Conservation (phyloP, 1,140 invertebrate genomes). For the Cotesia chilonis region DNA sequence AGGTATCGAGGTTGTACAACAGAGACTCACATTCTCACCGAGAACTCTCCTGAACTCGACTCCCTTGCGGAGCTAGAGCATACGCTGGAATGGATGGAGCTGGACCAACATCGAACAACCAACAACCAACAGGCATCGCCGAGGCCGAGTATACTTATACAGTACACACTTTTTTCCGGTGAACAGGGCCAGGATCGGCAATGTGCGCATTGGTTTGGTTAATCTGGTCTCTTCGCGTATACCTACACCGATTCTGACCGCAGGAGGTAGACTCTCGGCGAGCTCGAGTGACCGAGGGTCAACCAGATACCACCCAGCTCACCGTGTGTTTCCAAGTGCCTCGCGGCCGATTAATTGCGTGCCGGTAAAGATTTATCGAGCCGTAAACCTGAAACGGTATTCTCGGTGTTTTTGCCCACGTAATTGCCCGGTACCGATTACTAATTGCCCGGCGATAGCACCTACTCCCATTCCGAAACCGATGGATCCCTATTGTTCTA, state of each 20-base stretch:
- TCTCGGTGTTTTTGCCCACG: constrained; percentile 43
- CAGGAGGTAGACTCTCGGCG: constrained; percentile 38
- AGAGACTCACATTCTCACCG: constrained; percentile 6
- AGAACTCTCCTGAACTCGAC: neutral
- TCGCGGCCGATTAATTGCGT: constrained; percentile 57
- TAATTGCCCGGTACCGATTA: constrained; percentile 50
- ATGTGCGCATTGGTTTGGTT: constrained; percentile 7
- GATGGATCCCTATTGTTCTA: neutral
- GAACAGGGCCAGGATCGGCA: neutral
- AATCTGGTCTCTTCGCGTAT: constrained; percentile 7
- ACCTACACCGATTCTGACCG: constrained; percentile 23
- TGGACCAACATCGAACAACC: too few species aligned
- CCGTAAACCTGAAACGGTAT: constrained; percentile 45
- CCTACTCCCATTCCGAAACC: constrained; percentile 37
- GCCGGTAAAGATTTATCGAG: constrained; percentile 51
- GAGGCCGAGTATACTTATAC: too few species aligned
- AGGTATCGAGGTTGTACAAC: constrained; percentile 21
- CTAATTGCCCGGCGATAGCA: constrained; percentile 45
- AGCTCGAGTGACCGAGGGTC: constrained; percentile 50
- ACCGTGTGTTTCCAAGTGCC: constrained; percentile 49
- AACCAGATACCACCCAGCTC: constrained; percentile 49
- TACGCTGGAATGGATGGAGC: too few species aligned
- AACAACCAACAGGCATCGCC: too few species aligned
- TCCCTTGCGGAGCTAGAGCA: neutral
- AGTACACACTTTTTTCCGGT: too few species aligned